Conservation (phyloP, 1,140 invertebrate genomes). For the Fopius arisanus region DNA sequence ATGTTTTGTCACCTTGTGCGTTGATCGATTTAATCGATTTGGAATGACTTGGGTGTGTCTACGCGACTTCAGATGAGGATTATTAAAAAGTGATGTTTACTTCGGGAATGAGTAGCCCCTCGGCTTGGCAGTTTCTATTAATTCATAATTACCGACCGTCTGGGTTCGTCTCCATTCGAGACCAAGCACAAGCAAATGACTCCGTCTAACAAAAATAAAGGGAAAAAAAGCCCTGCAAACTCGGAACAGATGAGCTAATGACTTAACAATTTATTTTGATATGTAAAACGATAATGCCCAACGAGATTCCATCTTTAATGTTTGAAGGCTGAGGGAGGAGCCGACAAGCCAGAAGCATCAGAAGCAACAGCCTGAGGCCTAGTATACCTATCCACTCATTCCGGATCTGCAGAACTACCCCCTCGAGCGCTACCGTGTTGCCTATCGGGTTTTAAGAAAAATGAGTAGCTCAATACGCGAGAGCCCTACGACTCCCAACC, state of each 20-base stretch:
- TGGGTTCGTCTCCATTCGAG: too few relatives aligned
- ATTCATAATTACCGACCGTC: too few relatives aligned
- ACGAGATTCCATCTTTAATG: not conserved
- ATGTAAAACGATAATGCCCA: slow-evolving; percentile 6
- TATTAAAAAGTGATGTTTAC: too few relatives aligned
- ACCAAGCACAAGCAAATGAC: not conserved
- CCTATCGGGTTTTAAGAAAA: not conserved
- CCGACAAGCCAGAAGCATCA: not conserved
- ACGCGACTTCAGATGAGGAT: too few relatives aligned
- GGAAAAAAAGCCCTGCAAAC: not conserved
- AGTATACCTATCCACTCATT: not conserved
- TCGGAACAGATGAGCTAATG: not conserved
- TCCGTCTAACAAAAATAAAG: not conserved
- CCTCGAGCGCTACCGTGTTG: not conserved
- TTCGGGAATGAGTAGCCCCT: too few relatives aligned
- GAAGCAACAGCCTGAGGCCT: not conserved
- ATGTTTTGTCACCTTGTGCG: too few relatives aligned
- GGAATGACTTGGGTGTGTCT: too few relatives aligned
- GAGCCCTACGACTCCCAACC: not conserved
- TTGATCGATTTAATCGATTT: too few relatives aligned
- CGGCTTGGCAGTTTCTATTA: too few relatives aligned
- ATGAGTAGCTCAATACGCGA: not conserved
- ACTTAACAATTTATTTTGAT: not conserved
- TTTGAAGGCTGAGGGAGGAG: slow-evolving; percentile 2
- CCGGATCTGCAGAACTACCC: slow-evolving; percentile 13